Evolutionary conservation across 2,888 invertebrate genomes (phyloP), one percentile per base, ranked within the genome.

Genomic region (Calliopum simillimum): DNA sequence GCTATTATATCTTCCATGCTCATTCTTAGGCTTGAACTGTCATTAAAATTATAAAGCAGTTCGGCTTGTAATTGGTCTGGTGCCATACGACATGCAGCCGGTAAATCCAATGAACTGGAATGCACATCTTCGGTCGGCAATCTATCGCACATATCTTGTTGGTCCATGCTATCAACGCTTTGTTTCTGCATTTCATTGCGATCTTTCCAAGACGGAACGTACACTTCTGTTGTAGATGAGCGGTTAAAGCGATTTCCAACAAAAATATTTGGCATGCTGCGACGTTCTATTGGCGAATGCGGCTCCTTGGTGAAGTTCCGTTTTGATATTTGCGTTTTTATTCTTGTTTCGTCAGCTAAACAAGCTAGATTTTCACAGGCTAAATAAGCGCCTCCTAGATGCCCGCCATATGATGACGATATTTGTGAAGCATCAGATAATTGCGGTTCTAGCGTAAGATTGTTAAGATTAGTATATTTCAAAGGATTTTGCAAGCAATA

Each of bases 291-390:
- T 75, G 78, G 78, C 3, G 78, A 79, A n/a, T 33, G 44, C 6
- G 55, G 55, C 8, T 13, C 25, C 14, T 49, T 21, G 4, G 49
- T 62, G 21, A 61, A 33, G 14, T 58, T 56, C 2, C 33, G 16
- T 6, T 16, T 43, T 13, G 65, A 25, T 68, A 83, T 84, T 49
- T 44, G 49, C 46, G 84, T 86, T 75, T 86, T 86, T 53, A 91
- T 88, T 81, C 88, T 88, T 12, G 87, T 87, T 81, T 89, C 89
- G 78, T 89, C 90, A 80, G 90, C 89, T 79, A 92, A 88, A 82
- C 90, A 89, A 13, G 89, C 88, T 74, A 93, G 85, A 87, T 93
- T 90, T 83, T 92, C 92, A 80, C 91, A 92, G 12, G 91, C 91
- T 85, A 89, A 88, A 75, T 90, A 90, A 19, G 86, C 86, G 65